A percentile compares a stretch with the other conserved stretches of the same genome.
phyloP scores from a whole-genome alignment of 1,140 invertebrate species.

The Eriocheir sinensis region DNA sequence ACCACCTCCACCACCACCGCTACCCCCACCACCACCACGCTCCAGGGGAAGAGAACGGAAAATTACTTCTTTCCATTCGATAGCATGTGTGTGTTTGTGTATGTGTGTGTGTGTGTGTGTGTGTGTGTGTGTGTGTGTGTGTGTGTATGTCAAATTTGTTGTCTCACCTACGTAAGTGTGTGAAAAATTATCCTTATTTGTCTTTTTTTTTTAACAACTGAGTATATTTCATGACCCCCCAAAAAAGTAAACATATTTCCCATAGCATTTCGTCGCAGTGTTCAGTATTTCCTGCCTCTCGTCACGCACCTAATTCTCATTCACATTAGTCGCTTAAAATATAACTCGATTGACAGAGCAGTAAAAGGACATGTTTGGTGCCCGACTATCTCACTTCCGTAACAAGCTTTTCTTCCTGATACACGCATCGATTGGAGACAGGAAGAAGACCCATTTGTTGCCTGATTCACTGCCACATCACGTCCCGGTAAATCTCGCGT shows the following conservation, averaged over 20 bases:
- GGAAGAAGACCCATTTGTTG: too few relatives aligned
- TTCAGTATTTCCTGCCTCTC: not conserved
- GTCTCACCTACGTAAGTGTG: too few relatives aligned
- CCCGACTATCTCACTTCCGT: too few relatives aligned
- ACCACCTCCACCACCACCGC: constrained; percentile 34
- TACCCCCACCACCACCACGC: not conserved
- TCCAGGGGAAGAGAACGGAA: constrained; percentile 1
- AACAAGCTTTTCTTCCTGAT: too few relatives aligned
- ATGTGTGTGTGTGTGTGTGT: constrained; percentile 23
- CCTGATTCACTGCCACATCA: not conserved
- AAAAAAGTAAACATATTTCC: too few relatives aligned
- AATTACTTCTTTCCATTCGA: constrained; percentile 30
- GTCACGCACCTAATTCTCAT: not conserved
- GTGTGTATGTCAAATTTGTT: too few relatives aligned
- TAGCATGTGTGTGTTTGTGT: not conserved
- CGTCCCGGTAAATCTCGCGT: not conserved
- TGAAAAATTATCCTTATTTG: too few relatives aligned
- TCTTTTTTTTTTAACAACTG: too few relatives aligned
- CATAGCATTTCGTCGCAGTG: too few relatives aligned
- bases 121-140: not conserved
- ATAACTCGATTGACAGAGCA: not conserved
- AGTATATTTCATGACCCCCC: too few relatives aligned
- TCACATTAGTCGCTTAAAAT: not conserved
- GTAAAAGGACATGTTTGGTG: not conserved
- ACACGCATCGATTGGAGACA: too few relatives aligned